A percentile compares a stretch with the other conserved stretches of the same genome.
These are phyloP conservation scores for Amphipoea oculea DNA, from an alignment of 2,888 invertebrate species.

Conservation along the genomic window DNA sequence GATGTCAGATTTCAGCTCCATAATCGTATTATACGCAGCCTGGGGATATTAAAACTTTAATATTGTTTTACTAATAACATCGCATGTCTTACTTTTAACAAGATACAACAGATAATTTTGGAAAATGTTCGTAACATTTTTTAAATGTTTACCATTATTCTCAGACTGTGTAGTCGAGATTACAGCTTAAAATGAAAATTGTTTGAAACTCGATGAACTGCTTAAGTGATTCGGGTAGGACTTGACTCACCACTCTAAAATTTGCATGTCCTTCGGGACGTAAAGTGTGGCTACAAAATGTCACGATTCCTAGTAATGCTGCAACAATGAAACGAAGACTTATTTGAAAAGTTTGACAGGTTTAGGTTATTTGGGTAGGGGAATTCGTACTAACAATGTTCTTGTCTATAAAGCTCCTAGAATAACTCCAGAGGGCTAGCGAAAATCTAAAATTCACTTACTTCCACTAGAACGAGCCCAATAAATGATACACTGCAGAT, in stretches of 20 bases:
- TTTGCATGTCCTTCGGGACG: conserved; percentile 41
- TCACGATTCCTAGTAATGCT: conserved; percentile 10
- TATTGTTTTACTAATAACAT: conserved; percentile 38
- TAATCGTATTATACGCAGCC: conserved; percentile 28
- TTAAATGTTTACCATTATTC: conserved; percentile 16
- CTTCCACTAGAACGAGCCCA: not conserved
- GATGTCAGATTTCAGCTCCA: conserved; percentile 29
- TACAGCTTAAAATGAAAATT: conserved; percentile 17
- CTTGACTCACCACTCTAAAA: conserved; percentile 31
- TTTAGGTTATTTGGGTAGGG: conserved; percentile 5
- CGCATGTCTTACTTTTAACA: conserved; percentile 9
- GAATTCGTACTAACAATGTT: not conserved
- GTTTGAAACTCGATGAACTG: conserved; percentile 29
- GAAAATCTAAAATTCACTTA: not conserved
- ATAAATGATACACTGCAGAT: not conserved
- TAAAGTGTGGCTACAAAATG: conserved; percentile 32
- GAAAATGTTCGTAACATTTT: conserved; percentile 33
- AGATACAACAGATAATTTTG: conserved; percentile 25
- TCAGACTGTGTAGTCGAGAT: conserved; percentile 2
- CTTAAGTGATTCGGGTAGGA: conserved; percentile 26
- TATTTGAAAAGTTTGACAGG: conserved; percentile 34
- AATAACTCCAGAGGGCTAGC: not conserved
- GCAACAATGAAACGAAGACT: conserved; percentile 36
- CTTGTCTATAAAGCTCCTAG: conserved; percentile 3
- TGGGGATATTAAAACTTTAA: conserved; percentile 38